Evolutionary conservation across 1,140 invertebrate species (phyloP).

Genomic region (Sycobia sp.): DNA sequence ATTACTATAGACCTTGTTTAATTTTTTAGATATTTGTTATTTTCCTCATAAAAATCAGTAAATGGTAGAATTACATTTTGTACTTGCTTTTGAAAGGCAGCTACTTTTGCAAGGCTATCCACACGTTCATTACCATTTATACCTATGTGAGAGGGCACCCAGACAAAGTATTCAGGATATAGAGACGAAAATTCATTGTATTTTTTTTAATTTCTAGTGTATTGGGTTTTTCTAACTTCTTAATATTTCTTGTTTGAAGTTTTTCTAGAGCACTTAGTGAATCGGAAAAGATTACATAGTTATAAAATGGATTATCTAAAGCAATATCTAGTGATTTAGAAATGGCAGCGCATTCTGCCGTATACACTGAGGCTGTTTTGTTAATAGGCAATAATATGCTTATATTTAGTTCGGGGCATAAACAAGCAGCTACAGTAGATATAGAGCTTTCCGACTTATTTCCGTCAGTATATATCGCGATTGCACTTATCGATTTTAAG

Average conservation of each 20-base stretch:
- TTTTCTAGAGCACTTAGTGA: neutral
- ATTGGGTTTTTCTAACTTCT: too few relatives aligned
- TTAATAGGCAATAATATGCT: neutral
- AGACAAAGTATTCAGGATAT: neutral
- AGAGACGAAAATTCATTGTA: neutral
- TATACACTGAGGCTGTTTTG: neutral
- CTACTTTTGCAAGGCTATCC: neutral
- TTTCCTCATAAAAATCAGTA: neutral
- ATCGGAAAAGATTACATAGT: neutral
- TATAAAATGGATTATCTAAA: neutral
- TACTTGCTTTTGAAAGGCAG: neutral
- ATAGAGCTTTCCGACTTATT: neutral
- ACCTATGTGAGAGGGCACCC: neutral
- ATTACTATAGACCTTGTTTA: neutral
- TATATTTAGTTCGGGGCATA: neutral
- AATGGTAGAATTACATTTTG: neutral
- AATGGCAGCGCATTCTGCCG: too few relatives aligned
- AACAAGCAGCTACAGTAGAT: neutral
- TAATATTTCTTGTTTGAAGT: neutral
- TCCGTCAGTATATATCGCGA: neutral
- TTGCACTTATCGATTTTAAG: neutral
- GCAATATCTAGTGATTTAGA: too few relatives aligned
- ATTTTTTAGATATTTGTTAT: neutral
- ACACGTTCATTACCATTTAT: neutral
- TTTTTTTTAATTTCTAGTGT: neutral